Evolutionary conservation across 2,797 vertebrate species (phyloP).

Genomic region (Helicolenus hilgendorfi): DNA sequence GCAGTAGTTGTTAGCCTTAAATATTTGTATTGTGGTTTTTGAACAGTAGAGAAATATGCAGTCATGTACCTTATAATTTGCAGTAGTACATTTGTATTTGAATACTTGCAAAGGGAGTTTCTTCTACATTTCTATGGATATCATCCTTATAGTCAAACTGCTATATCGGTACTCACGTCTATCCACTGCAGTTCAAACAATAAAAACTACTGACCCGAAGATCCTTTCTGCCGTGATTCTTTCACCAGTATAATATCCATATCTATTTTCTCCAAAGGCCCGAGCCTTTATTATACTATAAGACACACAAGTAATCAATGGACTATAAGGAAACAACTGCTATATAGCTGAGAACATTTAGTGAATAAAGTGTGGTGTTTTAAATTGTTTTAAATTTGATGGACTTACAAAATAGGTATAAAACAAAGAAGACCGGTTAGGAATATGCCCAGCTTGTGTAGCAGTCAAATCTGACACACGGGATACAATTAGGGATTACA

Average conservation of each 20-base stretch:
- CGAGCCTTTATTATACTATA: not conserved
- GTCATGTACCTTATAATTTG: not conserved
- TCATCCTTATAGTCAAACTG: not conserved
- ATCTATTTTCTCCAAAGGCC: not conserved
- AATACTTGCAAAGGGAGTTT: not conserved
- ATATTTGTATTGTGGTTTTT: not conserved
- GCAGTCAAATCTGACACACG: not conserved
- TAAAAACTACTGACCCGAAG: not conserved
- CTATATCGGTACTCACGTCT: not conserved
- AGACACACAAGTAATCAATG: not conserved
- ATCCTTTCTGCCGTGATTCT: not conserved
- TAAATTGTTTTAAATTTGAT: not conserved
- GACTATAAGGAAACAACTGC: not conserved
- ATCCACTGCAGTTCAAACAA: not conserved
- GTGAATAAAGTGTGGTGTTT: not conserved
- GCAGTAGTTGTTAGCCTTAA: not conserved
- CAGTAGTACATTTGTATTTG: not conserved
- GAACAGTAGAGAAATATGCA: not conserved
- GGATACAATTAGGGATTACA: not conserved
- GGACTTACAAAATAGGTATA: not conserved
- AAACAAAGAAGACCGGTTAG: not conserved
- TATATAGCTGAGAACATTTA: not conserved
- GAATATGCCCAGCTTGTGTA: not conserved
- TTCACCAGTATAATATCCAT: not conserved
- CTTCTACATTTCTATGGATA: not conserved